phyloP scores from a whole-genome alignment of 2,888 invertebrate genomes.

The Steinernema scapterisci region DNA sequence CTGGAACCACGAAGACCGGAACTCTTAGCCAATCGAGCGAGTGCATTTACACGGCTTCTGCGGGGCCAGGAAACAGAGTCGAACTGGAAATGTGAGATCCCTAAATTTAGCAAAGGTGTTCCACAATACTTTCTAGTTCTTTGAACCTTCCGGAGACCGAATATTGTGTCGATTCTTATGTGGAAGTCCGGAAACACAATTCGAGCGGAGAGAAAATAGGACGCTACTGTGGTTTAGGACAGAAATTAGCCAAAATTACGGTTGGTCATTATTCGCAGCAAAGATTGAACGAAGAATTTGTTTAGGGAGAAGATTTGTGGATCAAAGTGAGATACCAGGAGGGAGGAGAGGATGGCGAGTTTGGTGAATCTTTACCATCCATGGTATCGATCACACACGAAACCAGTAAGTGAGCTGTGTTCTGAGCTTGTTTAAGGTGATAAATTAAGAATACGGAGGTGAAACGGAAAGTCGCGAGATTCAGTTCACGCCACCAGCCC shows the following conservation, averaged over 20 bases:
- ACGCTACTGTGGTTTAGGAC: conserved; percentile 44
- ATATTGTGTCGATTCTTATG: conserved; percentile 55
- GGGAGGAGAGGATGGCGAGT: not conserved
- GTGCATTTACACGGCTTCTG: conserved; percentile 29
- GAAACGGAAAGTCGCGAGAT: conserved; percentile 6
- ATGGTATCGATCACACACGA: not conserved
- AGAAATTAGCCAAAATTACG: not conserved
- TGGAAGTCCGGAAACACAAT: conserved; percentile 57
- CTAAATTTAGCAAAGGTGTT: not conserved
- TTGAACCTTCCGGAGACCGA: conserved; percentile 43
- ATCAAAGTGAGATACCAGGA: conserved; percentile 44
- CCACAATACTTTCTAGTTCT: conserved; percentile 18
- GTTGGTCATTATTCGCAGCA: too few species aligned
- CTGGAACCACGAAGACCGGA: not conserved
- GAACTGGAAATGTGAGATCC: not conserved
- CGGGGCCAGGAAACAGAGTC: conserved; percentile 11
- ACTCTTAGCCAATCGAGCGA: not conserved
- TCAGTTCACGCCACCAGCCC: not conserved
- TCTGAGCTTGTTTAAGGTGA: not conserved
- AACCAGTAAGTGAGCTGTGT: not conserved
- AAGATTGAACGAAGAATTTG: too few species aligned
- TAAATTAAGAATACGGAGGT: not conserved
- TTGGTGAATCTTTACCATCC: not conserved
- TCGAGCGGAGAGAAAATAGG: conserved; percentile 49
- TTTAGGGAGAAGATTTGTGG: conserved; percentile 41